Evolutionary conservation across 2,113 vertebrate species (phyloP), one percentile per base, ranked within the genome.

Genomic region (Oxyura jamaicensis): DNA sequence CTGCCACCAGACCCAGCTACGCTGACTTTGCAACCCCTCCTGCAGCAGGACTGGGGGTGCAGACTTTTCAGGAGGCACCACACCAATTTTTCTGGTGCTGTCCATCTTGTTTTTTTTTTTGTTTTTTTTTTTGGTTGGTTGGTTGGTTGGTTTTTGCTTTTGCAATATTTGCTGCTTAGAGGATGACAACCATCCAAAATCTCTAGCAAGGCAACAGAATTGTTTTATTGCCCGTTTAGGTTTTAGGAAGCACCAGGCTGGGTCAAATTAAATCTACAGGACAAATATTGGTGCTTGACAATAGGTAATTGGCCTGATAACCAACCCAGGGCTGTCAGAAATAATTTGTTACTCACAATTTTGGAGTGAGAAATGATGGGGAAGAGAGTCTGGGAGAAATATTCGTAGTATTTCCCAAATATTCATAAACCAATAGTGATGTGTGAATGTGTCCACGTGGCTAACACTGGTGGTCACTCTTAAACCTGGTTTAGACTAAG

Each of bases 1-100:
- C 33, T 56, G n/a, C 0, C 0, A 1, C 0, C 2, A 16, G 8
- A 8, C 11, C 7, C 13, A 62, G 48, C 5, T 22, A 17, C 23
- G 62, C 25, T 23, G 7, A 21, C 63, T 22, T 60, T 26, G 50
- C 36, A 14, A 19, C 36, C 42, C 65, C 63, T 28, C 29, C 17
- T 26, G 31, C 76, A 5, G 15, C 65, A 69, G 6, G 8, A 1
- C 21, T 20, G 21, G 50, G 44, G 4, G 17, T 90, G 65, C 11
- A 35, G 52, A 4, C n/a, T 31, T 33, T 76, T 46, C 26, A 68
- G 58, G 10, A 77, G 72, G 65, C 75, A 26, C 31, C 13, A 39
- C 8, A 44, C 0, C 1, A 0, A 0, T 13, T 68, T 42, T 28
- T 74, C 17, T 3, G 33, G 35, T 50, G 31, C n/a, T 66, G 20